Evolutionary conservation across 2,113 vertebrate genomes (phyloP).

Genomic region (Lamprologus lemairii): DNA sequence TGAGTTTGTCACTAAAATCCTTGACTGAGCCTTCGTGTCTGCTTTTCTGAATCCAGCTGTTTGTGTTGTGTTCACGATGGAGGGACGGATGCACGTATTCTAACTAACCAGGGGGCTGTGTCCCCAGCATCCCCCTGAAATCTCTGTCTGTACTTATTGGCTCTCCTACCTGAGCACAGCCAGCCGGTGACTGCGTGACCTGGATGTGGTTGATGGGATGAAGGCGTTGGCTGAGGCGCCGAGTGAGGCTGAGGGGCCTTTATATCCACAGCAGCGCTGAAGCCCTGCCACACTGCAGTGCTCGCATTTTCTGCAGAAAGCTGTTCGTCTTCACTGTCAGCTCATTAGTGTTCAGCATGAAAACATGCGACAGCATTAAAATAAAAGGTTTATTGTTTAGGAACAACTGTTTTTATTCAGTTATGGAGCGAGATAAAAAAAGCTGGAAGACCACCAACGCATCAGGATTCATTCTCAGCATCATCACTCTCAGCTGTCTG

Average conservation of each 20-base stretch:
- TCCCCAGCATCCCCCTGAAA: not conserved
- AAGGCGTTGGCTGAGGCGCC: not conserved
- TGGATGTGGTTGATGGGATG: not conserved
- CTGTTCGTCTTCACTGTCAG: not conserved
- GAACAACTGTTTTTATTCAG: not conserved
- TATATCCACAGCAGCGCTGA: not conserved
- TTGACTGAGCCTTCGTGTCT: fast-evolving
- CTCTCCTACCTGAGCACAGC: not conserved
- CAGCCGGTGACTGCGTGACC: not conserved
- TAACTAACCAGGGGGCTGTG: fast-evolving
- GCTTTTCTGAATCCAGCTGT: not conserved
- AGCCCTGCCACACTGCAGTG: not conserved
- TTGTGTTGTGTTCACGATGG: not conserved
- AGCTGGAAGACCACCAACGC: not conserved
- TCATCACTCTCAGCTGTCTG: not conserved
- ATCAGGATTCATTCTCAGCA: not conserved
- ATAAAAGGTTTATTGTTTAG: not conserved
- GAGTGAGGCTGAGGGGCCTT: not conserved
- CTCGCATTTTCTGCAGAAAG: not conserved
- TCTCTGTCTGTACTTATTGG: not conserved
- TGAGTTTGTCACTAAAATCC: not conserved
- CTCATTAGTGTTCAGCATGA: not conserved
- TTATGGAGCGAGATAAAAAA: not conserved
- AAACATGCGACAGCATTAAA: not conserved
- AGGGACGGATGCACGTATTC: not conserved